Percentiles rank a stretch among this genome's conserved stretches.
These are phyloP conservation scores for Lasioglossum zephyrum DNA, from an alignment of 2,888 invertebrate genomes.

Conservation along the genomic window DNA sequence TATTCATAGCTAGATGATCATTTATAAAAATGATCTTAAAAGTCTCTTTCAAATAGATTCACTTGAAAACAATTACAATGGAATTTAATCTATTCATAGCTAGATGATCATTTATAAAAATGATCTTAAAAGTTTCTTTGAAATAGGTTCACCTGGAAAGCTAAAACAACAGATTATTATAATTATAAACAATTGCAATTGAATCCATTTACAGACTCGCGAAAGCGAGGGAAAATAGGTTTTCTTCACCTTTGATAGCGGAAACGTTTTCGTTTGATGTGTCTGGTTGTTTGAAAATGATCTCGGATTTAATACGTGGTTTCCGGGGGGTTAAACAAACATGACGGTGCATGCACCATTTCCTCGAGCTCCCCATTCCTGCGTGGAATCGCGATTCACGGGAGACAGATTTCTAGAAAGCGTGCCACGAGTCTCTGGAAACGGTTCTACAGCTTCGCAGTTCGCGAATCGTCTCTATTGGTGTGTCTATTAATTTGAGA, in stretches of 20 bases:
- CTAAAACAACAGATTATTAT: too few relatives aligned
- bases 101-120: too few relatives aligned
- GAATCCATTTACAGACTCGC: too few relatives aligned
- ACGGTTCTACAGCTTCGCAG: conserved; percentile 28
- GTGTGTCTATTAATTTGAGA: conserved; percentile 63
- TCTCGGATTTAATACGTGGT: too few relatives aligned
- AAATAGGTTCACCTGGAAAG: too few relatives aligned
- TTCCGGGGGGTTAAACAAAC: not conserved
- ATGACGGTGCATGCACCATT: not conserved
- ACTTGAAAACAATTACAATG: too few relatives aligned
- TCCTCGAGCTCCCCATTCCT: conserved; percentile 7
- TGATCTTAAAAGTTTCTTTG: too few relatives aligned
- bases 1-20: too few relatives aligned
- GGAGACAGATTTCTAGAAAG: conserved; percentile 51
- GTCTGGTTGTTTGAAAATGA: not conserved
- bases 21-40: too few relatives aligned
- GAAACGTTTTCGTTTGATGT: not conserved
- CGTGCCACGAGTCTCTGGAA: conserved; percentile 37
- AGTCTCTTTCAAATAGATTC: too few relatives aligned
- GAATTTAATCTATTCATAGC: too few relatives aligned
- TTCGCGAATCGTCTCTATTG: conserved; percentile 41
- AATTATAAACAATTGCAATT: too few relatives aligned
- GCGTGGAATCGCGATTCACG: conserved; percentile 26
- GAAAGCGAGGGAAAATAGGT: not conserved
- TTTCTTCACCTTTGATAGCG: not conserved